Conservation (phyloP, 2,888 invertebrate species). For the Sphaerophoria taeniata region DNA sequence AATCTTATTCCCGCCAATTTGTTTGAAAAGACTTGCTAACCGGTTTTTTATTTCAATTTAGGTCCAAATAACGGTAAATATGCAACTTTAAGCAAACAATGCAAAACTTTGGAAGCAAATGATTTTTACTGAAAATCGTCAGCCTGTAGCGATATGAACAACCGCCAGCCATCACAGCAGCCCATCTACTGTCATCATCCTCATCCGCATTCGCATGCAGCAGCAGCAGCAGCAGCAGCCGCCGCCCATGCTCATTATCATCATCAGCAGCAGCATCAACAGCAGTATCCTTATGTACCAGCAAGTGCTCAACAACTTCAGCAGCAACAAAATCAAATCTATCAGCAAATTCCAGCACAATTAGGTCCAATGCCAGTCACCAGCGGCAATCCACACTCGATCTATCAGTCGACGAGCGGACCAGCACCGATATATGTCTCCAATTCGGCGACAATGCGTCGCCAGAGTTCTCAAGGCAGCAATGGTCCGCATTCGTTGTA, state of each 20-base stretch:
- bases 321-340: slow-evolving; percentile 81
- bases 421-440: slow-evolving; percentile 80
- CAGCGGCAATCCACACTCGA: slow-evolving; percentile 81
- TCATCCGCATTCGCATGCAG: slow-evolving; percentile 82
- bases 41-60: slow-evolving; percentile 76
- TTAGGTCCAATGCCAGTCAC: slow-evolving; percentile 78
- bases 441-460: slow-evolving; percentile 81
- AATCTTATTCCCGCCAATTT: not conserved
- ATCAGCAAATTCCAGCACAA: slow-evolving; percentile 82
- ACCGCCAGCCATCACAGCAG: slow-evolving; percentile 80
- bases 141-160: slow-evolving; percentile 82
- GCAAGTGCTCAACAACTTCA: slow-evolving; percentile 80
- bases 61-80: slow-evolving; percentile 93
- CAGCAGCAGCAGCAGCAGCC: slow-evolving; percentile 84
- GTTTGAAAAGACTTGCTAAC: slow-evolving; percentile 10
- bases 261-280: slow-evolving; percentile 81
- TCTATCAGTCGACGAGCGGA: slow-evolving; percentile 80
- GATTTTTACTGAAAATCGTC: slow-evolving; percentile 96
- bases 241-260: slow-evolving; percentile 83
- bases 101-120: slow-evolving; percentile 96
- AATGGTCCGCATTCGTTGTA: slow-evolving; percentile 74
- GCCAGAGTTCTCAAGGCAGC: slow-evolving; percentile 79
- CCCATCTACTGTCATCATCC: slow-evolving; percentile 83
- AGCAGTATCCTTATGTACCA: slow-evolving; percentile 80
- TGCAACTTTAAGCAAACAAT: slow-evolving; percentile 97